Percentiles rank a stretch among this genome's conserved stretches.
Conservation (phyloP, 2,888 invertebrate species). For the Drosophila nr. perissopoda region DNA sequence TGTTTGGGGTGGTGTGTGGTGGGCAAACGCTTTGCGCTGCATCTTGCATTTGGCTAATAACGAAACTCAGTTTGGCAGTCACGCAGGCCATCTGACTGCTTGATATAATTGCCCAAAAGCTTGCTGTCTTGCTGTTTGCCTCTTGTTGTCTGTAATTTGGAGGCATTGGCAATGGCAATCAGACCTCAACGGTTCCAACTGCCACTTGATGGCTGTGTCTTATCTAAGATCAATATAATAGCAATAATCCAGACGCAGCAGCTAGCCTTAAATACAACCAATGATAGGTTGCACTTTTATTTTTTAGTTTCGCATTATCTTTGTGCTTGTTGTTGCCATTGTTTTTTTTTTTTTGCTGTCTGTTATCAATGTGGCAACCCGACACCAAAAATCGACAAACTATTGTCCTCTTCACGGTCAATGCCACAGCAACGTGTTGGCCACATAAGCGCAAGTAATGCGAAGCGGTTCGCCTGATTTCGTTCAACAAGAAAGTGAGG, state of each 20-base stretch:
- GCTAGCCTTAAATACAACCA: slow-evolving; percentile 9
- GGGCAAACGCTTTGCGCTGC: slow-evolving; percentile 41
- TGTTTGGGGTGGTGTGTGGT: neutral
- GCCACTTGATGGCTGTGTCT: slow-evolving; percentile 22
- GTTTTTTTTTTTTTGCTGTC: neutral
- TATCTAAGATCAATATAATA: slow-evolving; percentile 47
- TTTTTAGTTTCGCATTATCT: neutral
- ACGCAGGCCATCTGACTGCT: slow-evolving; percentile 51
- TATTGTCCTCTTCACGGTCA: slow-evolving; percentile 56
- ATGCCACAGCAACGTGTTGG: slow-evolving; percentile 38
- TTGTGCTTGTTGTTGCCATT: neutral
- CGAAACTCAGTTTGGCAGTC: slow-evolving; percentile 68
- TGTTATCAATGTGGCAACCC: slow-evolving; percentile 26
- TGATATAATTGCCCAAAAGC: slow-evolving; percentile 56
- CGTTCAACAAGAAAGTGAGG: slow-evolving; percentile 56
- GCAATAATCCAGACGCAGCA: slow-evolving; percentile 52
- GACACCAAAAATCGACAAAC: slow-evolving; percentile 43
- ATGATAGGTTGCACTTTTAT: slow-evolving; percentile 1
- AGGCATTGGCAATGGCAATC: slow-evolving; percentile 66
- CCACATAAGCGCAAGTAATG: slow-evolving; percentile 72
- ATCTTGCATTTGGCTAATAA: slow-evolving; percentile 66
- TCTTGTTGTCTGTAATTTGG: slow-evolving; percentile 55
- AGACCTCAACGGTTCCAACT: slow-evolving; percentile 74
- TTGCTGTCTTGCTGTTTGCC: slow-evolving; percentile 12
- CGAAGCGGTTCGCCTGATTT: slow-evolving; percentile 56